Conservation (phyloP, 2,113 vertebrate genomes). For the Oryzias javanicus region DNA sequence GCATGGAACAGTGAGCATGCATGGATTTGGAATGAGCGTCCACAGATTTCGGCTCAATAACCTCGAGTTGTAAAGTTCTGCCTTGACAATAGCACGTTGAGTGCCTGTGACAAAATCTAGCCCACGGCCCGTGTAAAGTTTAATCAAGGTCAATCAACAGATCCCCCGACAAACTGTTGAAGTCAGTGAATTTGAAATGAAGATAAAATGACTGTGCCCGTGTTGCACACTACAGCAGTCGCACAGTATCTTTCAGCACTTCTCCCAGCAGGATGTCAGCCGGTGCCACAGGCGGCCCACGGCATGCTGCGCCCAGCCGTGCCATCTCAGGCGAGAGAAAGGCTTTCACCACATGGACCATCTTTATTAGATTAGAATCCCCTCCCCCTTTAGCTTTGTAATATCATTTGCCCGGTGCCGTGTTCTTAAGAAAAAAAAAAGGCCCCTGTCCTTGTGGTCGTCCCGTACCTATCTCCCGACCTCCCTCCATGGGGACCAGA, state of each 20-base stretch:
- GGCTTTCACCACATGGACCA: constrained; percentile 62
- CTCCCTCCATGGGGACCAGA: constrained; percentile 43
- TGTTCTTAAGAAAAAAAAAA: constrained; percentile 78
- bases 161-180: constrained; percentile 14
- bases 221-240: constrained; percentile 21
- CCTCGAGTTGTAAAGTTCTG: no score
- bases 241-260: constrained; percentile 19
- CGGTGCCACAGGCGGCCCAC: constrained; percentile 25
- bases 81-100: no score
- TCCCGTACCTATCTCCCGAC: constrained; percentile 52
- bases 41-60: not conserved
- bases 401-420: constrained; percentile 77
- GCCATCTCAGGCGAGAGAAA: constrained; percentile 54
- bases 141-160: constrained; percentile 16
- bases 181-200: constrained; percentile 36
- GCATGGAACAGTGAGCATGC: not conserved
- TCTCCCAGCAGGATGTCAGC: constrained; percentile 29
- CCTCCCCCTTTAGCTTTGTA: constrained; percentile 57
- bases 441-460: constrained; percentile 53
- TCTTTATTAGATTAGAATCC: constrained; percentile 73
- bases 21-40: not conserved
- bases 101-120: no score
- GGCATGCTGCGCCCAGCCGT: constrained; percentile 40
- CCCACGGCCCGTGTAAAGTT: not conserved
- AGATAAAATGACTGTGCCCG: constrained; percentile 22